Evolutionary conservation across 1,140 invertebrate species (phyloP), one percentile per base, ranked within the genome.

Genomic region (Brachionus rubens): DNA sequence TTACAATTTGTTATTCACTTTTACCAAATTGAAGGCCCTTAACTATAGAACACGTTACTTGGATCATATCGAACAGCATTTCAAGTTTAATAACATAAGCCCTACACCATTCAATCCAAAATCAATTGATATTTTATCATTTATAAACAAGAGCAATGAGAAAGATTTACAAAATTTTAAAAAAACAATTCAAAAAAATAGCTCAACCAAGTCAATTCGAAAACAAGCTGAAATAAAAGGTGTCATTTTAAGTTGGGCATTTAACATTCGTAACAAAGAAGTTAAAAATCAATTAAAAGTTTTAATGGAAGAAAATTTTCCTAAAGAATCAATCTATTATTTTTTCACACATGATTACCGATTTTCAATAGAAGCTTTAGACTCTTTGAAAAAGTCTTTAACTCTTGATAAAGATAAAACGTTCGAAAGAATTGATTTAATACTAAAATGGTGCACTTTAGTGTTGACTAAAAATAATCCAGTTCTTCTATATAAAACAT

Each of bases 401-500:
- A 7, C 54, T 10, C 9, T 14, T n/a, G 9, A 28, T 54, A n/a
- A 36, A 36, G 4, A 33, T 36, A 19, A 36, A 59, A 59, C 30
- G 16, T 0, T 59, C n/a, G 16, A 59, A 12, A 59, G 19, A 36
- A 19, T 59, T n/a, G 54, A 59, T 59, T n/a, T 59, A 33, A 36
- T 59, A 10, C 19, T 59, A 33, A 59, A 36, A 36, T 59, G 54
- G 54, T 16, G 26, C 16, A 59, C 30, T 6, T 9, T 59, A 21
- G 36, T 59, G 30, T n/a, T 59, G 3, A 59, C 36, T 12, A 59
- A 59, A 40, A 59, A 21, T 36, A 59, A 59, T 36, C 54, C 54
- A 36, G 14, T 59, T 2, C 1, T 59, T 6, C 9, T 59, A 5
- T 59, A 59, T 36, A 59, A 59, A 59, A 33, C 36, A 3, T 41